Evolutionary conservation across 64 coral and sea anemone species (phyloP).

Genomic region (Platygyra sinensis): DNA sequence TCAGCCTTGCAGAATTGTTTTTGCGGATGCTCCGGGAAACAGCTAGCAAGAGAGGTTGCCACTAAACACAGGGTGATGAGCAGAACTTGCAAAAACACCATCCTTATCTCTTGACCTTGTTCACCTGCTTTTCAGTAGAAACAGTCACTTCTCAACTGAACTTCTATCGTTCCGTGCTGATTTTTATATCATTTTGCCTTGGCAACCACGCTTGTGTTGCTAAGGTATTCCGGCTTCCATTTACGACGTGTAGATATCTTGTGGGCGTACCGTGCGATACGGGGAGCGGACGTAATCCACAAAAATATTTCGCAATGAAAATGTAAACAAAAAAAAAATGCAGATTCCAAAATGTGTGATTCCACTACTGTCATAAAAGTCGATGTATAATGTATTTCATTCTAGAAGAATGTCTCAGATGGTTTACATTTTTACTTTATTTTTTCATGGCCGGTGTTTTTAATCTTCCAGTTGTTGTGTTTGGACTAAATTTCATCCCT

Average conservation of each 20-base stretch:
- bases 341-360: not conserved
- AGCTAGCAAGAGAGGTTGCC: not conserved
- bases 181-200: not conserved
- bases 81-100: not conserved
- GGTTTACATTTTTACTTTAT: not conserved
- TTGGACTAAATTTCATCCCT: not conserved
- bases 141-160: not conserved
- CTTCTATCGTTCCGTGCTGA: not conserved
- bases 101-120: not conserved
- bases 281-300: not conserved
- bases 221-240: not conserved
- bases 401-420: not conserved
- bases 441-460: not conserved
- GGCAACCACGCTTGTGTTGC: not conserved
- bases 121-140: not conserved
- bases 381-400: not conserved
- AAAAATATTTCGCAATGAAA: not conserved
- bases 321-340: not conserved
- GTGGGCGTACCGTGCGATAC: not conserved
- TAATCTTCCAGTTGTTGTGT: not conserved
- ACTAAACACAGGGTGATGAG: not conserved
- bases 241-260: not conserved
- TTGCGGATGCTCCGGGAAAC: slow-evolving; percentile 1
- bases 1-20: slow-evolving; percentile 15
- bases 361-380: not conserved